Base-by-base conservation (phyloP, 2,113 vertebrate genomes). In the Paratilapia polleni region DNA sequence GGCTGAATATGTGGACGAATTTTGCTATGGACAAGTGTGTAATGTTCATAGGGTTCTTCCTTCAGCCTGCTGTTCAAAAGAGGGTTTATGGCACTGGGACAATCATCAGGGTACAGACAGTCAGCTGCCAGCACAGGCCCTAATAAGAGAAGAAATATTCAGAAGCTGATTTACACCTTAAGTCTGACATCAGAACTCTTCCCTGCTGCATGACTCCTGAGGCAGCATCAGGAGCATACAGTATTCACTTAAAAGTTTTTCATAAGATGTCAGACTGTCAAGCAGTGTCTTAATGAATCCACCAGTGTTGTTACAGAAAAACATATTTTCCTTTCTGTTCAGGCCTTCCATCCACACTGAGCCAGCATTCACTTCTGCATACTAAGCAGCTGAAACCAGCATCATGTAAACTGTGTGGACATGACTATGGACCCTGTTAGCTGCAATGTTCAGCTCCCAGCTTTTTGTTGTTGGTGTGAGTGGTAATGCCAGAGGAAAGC, bases 41-140 rank as follows among this genome's bases (percentile, higher is more conserved):
- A 17, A 0, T 91, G 87, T 56, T 95, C 94, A 0, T 94, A 95
- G 1, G 95, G 86, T 60, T 97, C 96, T 81, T 96, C 96, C 64
- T 97, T 97, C 84, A 97, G 95, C 47, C 91, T 88, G 80, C 83
- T 90, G 84, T 88, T 91, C 3, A 93, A 86, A 87, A 91, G 78
- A 73, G 88, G 84, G 20, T 90, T 91, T 12, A 90, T 86, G 74
- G 92, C 96, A 91, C 93, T 94, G 17, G 94, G 80, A 63, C 94
- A 96, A 63, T 96, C 95, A 2, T 94, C 92, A 61, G 64, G 75
- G 90, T 94, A 95, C 60, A 95, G 92, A 78, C 85, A 93, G 88
- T 88, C 86, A 41, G 83, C 49, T 54, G 94, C 9, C 57, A 26
- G 9, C 81, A 88, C 6, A 1, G 93, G 73, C 14, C 90, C 94